These are phyloP conservation scores for Caenorhabditis panamensis DNA, from an alignment of 2,888 invertebrate species.

Conservation along the genomic window DNA sequence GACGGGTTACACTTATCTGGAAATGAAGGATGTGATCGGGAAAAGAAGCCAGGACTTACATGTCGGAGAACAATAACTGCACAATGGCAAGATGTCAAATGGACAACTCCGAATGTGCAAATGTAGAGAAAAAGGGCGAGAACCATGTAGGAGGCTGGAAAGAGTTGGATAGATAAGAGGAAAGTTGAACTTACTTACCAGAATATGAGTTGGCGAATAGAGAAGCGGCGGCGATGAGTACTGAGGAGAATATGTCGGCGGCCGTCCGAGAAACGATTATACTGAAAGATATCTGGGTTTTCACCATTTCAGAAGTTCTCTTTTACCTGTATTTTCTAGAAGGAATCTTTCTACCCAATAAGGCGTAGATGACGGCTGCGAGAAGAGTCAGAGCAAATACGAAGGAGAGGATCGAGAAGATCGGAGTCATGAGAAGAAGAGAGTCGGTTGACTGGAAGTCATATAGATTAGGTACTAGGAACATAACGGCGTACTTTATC, in stretches of 20 bases:
- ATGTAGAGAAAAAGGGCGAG: conserved; percentile 73
- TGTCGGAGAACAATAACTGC: conserved; percentile 70
- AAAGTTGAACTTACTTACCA: too few species aligned
- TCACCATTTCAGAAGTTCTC: not conserved
- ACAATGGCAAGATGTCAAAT: conserved; percentile 70
- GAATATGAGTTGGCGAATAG: conserved; percentile 63
- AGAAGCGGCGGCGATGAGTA: conserved; percentile 63
- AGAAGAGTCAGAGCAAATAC: conserved; percentile 60
- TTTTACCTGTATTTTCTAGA: conserved; percentile 69
- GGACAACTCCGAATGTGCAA: conserved; percentile 72
- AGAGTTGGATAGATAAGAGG: not conserved
- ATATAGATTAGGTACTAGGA: not conserved
- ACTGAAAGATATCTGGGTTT: conserved; percentile 49
- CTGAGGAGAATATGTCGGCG: conserved; percentile 68
- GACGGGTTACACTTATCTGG: conserved; percentile 70
- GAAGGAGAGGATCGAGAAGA: conserved; percentile 63
- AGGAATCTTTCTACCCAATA: conserved; percentile 66
- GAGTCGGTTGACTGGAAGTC: conserved; percentile 57
- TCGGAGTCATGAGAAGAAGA: conserved; percentile 64
- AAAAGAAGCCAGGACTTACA: conserved; percentile 51
- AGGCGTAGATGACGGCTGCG: conserved; percentile 61
- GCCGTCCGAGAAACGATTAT: conserved; percentile 64
- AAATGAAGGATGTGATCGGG: conserved; percentile 5
- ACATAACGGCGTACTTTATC: conserved; percentile 28
- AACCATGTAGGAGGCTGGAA: conserved; percentile 70